Conservation (phyloP, 1,140 invertebrate genomes). For the Ips typographus region DNA sequence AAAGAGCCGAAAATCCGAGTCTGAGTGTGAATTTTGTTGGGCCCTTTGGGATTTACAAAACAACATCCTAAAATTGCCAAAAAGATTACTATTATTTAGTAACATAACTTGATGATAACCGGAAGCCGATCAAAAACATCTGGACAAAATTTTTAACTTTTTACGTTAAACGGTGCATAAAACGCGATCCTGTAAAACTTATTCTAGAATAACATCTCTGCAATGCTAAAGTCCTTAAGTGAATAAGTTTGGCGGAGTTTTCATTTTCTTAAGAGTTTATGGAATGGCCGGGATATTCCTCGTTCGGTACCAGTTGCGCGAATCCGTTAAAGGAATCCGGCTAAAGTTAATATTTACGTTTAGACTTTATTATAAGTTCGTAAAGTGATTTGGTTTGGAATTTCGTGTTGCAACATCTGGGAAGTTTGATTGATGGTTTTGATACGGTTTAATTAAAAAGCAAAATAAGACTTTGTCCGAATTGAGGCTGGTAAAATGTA, state of each 20-base stretch:
- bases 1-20: slow-evolving; percentile 18
- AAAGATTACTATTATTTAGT: no score
- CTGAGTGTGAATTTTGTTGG: slow-evolving; percentile 6
- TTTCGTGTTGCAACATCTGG: no score
- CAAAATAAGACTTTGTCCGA: no score
- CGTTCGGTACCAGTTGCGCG: slow-evolving; percentile 7
- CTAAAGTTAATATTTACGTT: slow-evolving; percentile 16
- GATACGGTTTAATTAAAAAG: no score
- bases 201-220: slow-evolving; percentile 1
- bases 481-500: no score
- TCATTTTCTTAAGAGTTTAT: slow-evolving; percentile 14
- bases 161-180: background rate
- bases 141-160: slow-evolving; percentile 1
- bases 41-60: background rate
- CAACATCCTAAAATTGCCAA: no score
- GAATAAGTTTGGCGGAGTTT: slow-evolving; percentile 12
- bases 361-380: slow-evolving; percentile 11
- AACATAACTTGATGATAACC: no score
- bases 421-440: no score
- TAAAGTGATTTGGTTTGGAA: background rate
- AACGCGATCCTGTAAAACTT: slow-evolving; percentile 9
- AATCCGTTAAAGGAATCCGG: slow-evolving; percentile 7
- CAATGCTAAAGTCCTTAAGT: slow-evolving; percentile 10
- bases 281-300: slow-evolving; percentile 6
- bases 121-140: no score